Percentiles rank a stretch among this genome's conserved stretches.
Evolutionary conservation across 2,797 vertebrate genomes (phyloP).

Genomic region (Channa striata): DNA sequence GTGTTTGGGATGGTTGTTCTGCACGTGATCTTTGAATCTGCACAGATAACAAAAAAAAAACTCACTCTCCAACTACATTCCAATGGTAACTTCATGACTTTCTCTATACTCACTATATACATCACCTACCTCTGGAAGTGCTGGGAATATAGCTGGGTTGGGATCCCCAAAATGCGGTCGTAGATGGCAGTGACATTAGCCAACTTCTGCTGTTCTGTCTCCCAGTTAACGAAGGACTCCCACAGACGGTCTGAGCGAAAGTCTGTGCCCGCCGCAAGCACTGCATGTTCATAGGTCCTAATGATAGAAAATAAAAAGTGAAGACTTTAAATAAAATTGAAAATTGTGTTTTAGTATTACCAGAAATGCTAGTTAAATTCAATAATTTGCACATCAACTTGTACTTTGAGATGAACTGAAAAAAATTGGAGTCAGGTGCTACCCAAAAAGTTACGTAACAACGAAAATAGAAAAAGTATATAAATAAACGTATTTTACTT

Average conservation of each 20-base stretch:
- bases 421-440: not conserved
- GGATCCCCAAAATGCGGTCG: conserved; percentile 94
- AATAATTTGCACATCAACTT: not conserved
- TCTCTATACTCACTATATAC: not conserved
- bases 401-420: not conserved
- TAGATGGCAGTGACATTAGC: conserved; percentile 94
- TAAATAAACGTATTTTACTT: conserved; percentile 67
- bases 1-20: conserved; percentile 94
- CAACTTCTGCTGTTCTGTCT: conserved; percentile 91
- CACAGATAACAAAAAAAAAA: not conserved
- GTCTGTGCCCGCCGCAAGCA: conserved; percentile 95
- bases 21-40: conserved; percentile 98
- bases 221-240: conserved; percentile 97
- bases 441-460: not conserved
- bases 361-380: not conserved
- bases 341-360: not conserved
- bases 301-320: not conserved
- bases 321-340: not conserved
- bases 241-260: conserved; percentile 97
- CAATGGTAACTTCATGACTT: not conserved
- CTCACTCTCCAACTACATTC: not conserved
- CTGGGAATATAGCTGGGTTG: conserved; percentile 95
- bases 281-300: conserved; percentile 95
- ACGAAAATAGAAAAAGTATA: not conserved
- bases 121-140: conserved; percentile 93